Evolutionary conservation across 2,113 vertebrate genomes (phyloP).

Genomic region (Cynoglossus semilaevis): DNA sequence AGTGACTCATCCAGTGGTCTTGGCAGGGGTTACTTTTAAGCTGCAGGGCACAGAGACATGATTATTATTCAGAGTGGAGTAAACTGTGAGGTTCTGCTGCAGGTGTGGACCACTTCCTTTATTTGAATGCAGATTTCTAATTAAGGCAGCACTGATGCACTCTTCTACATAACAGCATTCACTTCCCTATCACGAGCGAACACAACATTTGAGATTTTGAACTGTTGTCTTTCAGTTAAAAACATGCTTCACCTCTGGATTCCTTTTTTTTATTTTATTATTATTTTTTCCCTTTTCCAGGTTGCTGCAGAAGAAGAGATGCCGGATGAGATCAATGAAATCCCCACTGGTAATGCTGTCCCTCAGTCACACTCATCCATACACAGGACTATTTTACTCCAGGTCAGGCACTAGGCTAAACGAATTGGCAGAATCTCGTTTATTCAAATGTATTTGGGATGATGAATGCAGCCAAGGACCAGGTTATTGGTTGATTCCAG

Average conservation of each 20-base stretch:
- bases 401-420: constrained; percentile 13
- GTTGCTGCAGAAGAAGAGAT: constrained; percentile 69
- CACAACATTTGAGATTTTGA: too few relatives aligned
- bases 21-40: constrained; percentile 45
- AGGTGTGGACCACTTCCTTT: background rate
- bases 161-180: background rate
- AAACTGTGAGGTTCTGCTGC: constrained; percentile 26
- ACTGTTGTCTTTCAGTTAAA: too few relatives aligned
- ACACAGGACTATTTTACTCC: background rate
- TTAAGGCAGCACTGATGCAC: background rate
- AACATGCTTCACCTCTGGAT: too few relatives aligned
- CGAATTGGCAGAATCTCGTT: constrained; percentile 15
- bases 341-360: constrained; percentile 59
- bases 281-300: constrained; percentile 61
- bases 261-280: constrained; percentile 3
- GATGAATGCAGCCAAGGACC: constrained; percentile 5
- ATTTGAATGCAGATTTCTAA: constrained; percentile 5
- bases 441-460: background rate
- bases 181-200: too few relatives aligned
- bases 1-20: constrained; percentile 53
- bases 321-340: constrained; percentile 49
- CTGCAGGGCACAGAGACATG: constrained; percentile 32
- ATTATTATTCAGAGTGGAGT: constrained; percentile 29
- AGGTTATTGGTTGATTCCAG: constrained; percentile 1
- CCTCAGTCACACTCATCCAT: constrained; percentile 15